These are phyloP conservation scores for Xiphorhynchus erythropygius DNA, from an alignment of 2,797 vertebrate genomes.

Conservation along the genomic window DNA sequence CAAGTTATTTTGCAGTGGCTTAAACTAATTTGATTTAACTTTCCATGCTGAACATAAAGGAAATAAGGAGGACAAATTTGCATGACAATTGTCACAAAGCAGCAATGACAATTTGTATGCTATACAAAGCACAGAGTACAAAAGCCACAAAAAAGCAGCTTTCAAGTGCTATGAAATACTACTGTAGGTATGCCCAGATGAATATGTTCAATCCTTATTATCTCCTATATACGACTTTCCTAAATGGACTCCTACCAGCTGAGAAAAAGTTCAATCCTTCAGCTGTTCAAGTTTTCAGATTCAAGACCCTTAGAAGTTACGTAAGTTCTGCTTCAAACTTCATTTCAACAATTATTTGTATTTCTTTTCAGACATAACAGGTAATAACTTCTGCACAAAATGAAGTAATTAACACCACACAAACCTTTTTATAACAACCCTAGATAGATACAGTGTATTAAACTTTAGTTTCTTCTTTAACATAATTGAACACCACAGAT, in stretches of 20 bases:
- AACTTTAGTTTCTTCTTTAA: slow-evolving; percentile 15
- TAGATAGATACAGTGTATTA: not conserved
- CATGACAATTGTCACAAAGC: not conserved
- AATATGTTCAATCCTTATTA: not conserved
- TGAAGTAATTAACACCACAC: not conserved
- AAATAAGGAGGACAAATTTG: not conserved
- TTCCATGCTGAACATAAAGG: not conserved
- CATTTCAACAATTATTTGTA: not conserved
- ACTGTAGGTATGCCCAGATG: not conserved
- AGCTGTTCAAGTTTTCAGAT: not conserved
- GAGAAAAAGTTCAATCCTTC: not conserved
- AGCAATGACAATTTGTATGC: not conserved
- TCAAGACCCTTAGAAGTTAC: not conserved
- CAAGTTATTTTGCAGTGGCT: not conserved
- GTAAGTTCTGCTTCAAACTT: not conserved
- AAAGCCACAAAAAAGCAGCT: not conserved
- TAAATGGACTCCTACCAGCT: not conserved
- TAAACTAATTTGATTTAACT: not conserved
- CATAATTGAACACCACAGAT: slow-evolving; percentile 9
- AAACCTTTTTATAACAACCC: not conserved
- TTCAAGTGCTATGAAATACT: not conserved
- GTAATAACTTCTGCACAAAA: not conserved
- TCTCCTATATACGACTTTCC: not conserved
- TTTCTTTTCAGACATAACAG: not conserved
- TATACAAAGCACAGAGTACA: not conserved